A percentile compares a stretch with the other conserved stretches of the same genome.
Conservation (phyloP, 2,113 vertebrate genomes). For the Rhagologus leucostigma region DNA sequence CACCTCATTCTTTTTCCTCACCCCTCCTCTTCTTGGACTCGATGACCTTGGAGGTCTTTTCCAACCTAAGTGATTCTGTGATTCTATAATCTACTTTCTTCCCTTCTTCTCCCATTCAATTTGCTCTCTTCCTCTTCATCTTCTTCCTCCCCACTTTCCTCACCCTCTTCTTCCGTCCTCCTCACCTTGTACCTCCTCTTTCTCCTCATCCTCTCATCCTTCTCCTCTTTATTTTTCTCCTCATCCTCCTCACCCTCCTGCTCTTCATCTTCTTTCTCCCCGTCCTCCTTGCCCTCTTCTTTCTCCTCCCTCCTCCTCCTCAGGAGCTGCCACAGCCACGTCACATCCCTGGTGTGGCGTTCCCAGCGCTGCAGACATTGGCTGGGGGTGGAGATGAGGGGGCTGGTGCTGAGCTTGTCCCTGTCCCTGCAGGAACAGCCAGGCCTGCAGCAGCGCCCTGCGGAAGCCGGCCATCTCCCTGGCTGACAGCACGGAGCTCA, state of each 20-base stretch:
- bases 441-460: conserved; percentile 89
- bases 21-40: background rate
- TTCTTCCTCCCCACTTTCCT: background rate
- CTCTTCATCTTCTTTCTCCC: background rate
- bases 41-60: background rate
- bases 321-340: fast-evolving
- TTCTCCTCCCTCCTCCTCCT: background rate
- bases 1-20: background rate
- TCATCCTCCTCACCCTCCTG: background rate
- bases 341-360: fast-evolving
- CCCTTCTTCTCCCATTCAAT: background rate
- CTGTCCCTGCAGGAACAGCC: conserved; percentile 82
- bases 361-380: fast-evolving
- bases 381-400: background rate
- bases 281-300: background rate
- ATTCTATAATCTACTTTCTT: background rate
- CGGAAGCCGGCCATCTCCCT: conserved; percentile 95
- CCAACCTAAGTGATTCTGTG: background rate
- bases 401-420: fast-evolving
- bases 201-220: too few relatives aligned
- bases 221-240: background rate
- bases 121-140: background rate
- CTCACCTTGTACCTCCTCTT: too few relatives aligned
- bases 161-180: background rate
- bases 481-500: conserved; percentile 95